Conservation (phyloP, 2,113 vertebrate species). For the Dendrocopos noguchii region DNA sequence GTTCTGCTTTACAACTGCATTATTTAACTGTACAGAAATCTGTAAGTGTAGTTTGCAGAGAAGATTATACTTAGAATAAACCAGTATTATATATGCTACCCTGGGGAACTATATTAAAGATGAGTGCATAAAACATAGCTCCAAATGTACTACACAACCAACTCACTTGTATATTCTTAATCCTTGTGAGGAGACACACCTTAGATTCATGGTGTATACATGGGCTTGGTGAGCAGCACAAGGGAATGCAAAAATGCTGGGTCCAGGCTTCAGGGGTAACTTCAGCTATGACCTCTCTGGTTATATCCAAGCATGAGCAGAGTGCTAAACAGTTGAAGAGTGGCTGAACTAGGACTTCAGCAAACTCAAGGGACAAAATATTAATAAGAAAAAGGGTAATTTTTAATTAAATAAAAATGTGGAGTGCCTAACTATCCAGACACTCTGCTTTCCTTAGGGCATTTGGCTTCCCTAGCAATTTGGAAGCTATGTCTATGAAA, state of each 20-base stretch:
- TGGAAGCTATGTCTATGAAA: not conserved
- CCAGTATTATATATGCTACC: not conserved
- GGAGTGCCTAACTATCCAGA: not conserved
- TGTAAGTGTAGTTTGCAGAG: not conserved
- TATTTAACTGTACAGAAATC: not conserved
- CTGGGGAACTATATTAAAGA: not conserved
- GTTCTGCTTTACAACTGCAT: not conserved
- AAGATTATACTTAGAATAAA: not conserved
- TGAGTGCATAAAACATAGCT: not conserved
- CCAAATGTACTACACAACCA: not conserved
- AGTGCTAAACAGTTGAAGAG: not conserved
- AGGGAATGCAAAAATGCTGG: not conserved
- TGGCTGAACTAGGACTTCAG: not conserved
- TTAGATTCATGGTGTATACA: not conserved
- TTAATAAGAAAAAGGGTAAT: not conserved
- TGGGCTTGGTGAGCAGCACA: not conserved
- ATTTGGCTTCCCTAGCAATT: not conserved
- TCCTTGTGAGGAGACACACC: not conserved
- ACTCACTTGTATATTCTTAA: not conserved
- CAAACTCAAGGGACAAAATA: not conserved
- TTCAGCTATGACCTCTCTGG: not conserved
- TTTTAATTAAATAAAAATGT: not conserved
- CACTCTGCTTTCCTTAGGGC: not conserved
- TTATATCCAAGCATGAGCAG: not conserved
- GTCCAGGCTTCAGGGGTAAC: not conserved